Base-by-base conservation (phyloP, 2,888 invertebrate genomes). In the Caenorhabditis angaria region DNA sequence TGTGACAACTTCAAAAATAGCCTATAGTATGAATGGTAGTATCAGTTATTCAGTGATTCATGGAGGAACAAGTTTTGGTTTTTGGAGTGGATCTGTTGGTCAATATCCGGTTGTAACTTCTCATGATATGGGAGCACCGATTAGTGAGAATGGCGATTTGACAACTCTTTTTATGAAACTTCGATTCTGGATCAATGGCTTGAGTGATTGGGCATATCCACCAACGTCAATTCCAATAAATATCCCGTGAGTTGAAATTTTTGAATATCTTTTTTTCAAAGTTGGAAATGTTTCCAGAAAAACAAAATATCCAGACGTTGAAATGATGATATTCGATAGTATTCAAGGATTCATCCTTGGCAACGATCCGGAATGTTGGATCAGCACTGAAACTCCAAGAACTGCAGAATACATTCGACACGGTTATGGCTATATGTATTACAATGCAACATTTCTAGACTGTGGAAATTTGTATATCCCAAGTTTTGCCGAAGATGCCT, bases 191-290 rank as follows among this genome's bases (percentile, higher is more conserved):
- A 74, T 84, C 27, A 50, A 25, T 5, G 61, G 63, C 0, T 59
- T 80, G 24, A 68, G 69, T 3, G 64, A 69, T 25, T 76, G 74
- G 76, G 29, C 66, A 8, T 61, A 70, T 54, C 65, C 70, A 2
- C 81, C 82, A n/a, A 27, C 71, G 14, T 25, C 72, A 1, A 87
- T 91, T 0, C 93, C 93, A 0, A 82, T 82, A 2, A 90, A 90
- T 22, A 35, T 68, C 12, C 72, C 72, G 59, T 59, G 25, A 24
- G 18, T 56, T n/a, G n/a, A n/a, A 14, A 28, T 25, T 54, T 28
- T 10, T 6, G 5, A 54, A 18, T 54, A 27, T 22, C 4, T 18
- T 22, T 54, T 32, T 18, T 18, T 28, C 18, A 10, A 5, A 27
- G 2, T 6, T 54, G 10, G 10, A 24, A 24, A 4, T 51, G 3